Evolutionary conservation across 2,113 vertebrate species (phyloP).

Genomic region (Clarias magur): DNA sequence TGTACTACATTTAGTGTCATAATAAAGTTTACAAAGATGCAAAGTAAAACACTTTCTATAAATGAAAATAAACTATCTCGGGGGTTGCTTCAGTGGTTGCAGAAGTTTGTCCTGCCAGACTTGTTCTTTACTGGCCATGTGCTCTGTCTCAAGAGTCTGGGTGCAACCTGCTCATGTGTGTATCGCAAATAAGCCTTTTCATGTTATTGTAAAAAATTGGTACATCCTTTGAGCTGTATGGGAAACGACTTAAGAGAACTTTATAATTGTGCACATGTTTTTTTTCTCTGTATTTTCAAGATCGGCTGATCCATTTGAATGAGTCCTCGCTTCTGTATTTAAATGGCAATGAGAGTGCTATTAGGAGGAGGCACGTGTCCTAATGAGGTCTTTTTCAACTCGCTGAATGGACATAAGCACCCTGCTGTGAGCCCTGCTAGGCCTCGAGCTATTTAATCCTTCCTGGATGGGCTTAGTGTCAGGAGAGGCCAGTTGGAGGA

Average conservation of each 20-base stretch:
- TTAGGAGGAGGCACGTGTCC: slow-evolving; percentile 62
- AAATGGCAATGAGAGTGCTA: slow-evolving; percentile 62
- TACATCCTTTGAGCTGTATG: slow-evolving; percentile 32
- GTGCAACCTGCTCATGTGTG: slow-evolving; percentile 6
- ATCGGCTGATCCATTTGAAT: slow-evolving; percentile 67
- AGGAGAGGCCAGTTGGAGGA: slow-evolving; percentile 17
- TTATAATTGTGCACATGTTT: slow-evolving; percentile 74
- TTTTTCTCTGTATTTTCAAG: slow-evolving; percentile 55
- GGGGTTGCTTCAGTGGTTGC: background rate
- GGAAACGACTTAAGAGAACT: slow-evolving; percentile 64
- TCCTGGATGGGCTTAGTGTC: slow-evolving; percentile 49
- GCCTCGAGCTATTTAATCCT: slow-evolving; percentile 71
- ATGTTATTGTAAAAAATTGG: slow-evolving; percentile 69
- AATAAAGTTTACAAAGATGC: too few species aligned
- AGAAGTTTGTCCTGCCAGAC: background rate
- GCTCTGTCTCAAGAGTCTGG: background rate
- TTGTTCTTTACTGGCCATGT: background rate
- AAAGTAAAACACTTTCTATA: background rate
- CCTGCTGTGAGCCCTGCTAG: slow-evolving; percentile 58
- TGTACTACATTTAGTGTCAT: background rate
- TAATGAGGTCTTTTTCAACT: slow-evolving; percentile 67
- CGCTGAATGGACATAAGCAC: slow-evolving; percentile 60
- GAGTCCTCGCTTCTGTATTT: slow-evolving; percentile 53
- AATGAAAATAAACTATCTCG: background rate
- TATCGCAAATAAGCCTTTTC: slow-evolving; percentile 37